Base-by-base conservation (phyloP, 2,888 invertebrate species). In the Prosapia bicincta region DNA sequence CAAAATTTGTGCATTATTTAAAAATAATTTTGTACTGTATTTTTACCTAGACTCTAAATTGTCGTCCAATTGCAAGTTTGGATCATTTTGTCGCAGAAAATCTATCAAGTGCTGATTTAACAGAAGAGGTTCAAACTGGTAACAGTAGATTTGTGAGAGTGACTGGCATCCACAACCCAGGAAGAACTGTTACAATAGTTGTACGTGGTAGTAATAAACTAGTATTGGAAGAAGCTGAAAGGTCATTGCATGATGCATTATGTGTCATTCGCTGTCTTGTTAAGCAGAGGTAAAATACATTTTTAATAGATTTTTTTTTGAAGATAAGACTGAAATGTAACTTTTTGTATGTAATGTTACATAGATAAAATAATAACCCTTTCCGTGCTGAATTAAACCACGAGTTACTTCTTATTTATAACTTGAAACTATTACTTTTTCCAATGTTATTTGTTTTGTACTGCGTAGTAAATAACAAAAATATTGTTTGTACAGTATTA, bases 181-280 rank as follows among this genome's bases (percentile, higher is more conserved):
- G 98, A 10, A 92, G 91, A 82, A 99, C 99, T 0, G 94, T 99
- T 32, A 96, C 96, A 5, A 92, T 99, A 78, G 86, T 99, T 80
- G 94, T 98, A 79, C 93, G 98, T 81, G 95, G 94, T 38, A 93
- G 93, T 68, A 95, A 95, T 84, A 94, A 93, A 83, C 85, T 94
- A 79, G 93, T 95, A 3, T 84, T 95, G 74, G 94, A 93, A 82
- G 89, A 95, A 85, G 94, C 94, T 38, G 94, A 91, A 32, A 87
- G 95, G 80, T 94, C 94, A 15, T 86, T 95, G 20, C 95, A 95
- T 83, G 95, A 95, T 84, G 95, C 95, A 2, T 86, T 95, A 10
- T 95, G 94, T 86, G 97, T 96, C 71, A 94, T 99, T 83, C 92
- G 99, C 80, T 99, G 99, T 86, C 89, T 99, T 81, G 98, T 99